phyloP scores from a whole-genome alignment of 2,113 vertebrate genomes.

The Ceyx melanurus region DNA sequence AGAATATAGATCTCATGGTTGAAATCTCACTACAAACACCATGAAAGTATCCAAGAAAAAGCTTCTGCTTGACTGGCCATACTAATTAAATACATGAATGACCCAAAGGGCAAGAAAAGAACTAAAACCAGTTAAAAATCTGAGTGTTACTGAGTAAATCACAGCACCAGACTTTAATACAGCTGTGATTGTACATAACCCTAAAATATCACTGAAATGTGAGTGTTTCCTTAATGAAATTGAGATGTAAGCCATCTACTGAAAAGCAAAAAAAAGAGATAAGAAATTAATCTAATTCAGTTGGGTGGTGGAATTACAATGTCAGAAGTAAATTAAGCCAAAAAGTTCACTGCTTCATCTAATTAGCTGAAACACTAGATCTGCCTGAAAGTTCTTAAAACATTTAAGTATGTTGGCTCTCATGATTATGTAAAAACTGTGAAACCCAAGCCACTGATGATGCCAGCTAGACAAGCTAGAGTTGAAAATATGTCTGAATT shows the following conservation, averaged over 20 bases:
- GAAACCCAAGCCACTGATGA: conserved; percentile 11
- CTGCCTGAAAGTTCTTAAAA: conserved; percentile 44
- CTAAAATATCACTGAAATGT: conserved; percentile 18
- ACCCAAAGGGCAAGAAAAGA: not conserved
- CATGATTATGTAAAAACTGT: not conserved
- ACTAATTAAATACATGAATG: not conserved
- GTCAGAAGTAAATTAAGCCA: conserved; percentile 40
- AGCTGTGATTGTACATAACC: not conserved
- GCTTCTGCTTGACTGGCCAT: not conserved
- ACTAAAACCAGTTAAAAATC: conserved; percentile 11
- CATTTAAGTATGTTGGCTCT: not conserved
- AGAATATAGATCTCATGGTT: not conserved
- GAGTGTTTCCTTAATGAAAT: conserved; percentile 15
- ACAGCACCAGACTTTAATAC: not conserved
- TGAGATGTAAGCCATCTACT: not conserved
- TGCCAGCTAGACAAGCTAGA: not conserved
- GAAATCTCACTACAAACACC: not conserved
- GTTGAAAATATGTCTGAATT: not conserved
- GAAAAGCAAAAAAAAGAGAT: conserved; percentile 15
- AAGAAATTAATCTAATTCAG: conserved; percentile 35
- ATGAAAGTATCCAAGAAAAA: not conserved
- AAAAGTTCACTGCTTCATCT: conserved; percentile 35
- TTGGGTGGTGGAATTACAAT: conserved; percentile 25
- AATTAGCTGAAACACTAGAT: conserved; percentile 49
- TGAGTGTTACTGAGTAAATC: not conserved